Evolutionary conservation across 2,797 vertebrate species (phyloP).

Genomic region (Darevskia mixta): DNA sequence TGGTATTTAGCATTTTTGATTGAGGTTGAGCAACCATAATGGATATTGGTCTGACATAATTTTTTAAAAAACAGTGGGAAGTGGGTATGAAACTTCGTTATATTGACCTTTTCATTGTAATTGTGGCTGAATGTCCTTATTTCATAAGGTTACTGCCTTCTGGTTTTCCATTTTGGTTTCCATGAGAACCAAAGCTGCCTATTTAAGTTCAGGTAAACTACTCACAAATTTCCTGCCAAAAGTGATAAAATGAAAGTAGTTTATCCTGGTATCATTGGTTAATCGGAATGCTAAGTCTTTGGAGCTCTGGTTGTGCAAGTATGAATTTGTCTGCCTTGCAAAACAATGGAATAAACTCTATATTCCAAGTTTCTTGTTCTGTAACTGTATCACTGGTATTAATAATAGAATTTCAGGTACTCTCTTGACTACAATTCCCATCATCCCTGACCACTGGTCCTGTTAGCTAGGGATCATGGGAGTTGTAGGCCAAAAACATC

Average conservation of each 20-base stretch:
- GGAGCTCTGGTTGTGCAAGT: constrained; percentile 63
- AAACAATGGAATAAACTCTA: constrained; percentile 48
- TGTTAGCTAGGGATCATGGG: too few relatives aligned
- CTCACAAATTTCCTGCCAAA: constrained; percentile 52
- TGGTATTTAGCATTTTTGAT: constrained; percentile 14
- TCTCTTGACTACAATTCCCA: constrained; percentile 7
- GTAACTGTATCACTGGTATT: constrained; percentile 39
- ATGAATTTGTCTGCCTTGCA: constrained; percentile 52
- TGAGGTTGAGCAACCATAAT: constrained; percentile 38
- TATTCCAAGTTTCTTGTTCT: constrained; percentile 40
- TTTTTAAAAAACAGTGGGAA: constrained; percentile 39
- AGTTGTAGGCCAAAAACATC: too few relatives aligned
- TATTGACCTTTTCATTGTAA: constrained; percentile 36
- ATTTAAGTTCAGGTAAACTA: constrained; percentile 63
- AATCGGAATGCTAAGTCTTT: constrained; percentile 54
- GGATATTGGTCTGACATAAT: constrained; percentile 30
- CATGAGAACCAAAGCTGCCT: constrained; percentile 37
- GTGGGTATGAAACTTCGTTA: constrained; percentile 38
- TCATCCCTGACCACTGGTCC: too few relatives aligned
- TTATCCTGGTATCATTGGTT: constrained; percentile 63
- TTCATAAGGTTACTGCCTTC: constrained; percentile 48
- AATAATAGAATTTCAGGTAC: constrained; percentile 63
- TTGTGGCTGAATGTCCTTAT: constrained; percentile 46
- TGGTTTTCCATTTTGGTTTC: constrained; percentile 55
- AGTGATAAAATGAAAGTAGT: constrained; percentile 57